Percentiles rank a stretch among this genome's conserved stretches.
These are phyloP conservation scores for Amphipyra tragopoginis DNA, from an alignment of 2,888 invertebrate species.

Conservation along the genomic window DNA sequence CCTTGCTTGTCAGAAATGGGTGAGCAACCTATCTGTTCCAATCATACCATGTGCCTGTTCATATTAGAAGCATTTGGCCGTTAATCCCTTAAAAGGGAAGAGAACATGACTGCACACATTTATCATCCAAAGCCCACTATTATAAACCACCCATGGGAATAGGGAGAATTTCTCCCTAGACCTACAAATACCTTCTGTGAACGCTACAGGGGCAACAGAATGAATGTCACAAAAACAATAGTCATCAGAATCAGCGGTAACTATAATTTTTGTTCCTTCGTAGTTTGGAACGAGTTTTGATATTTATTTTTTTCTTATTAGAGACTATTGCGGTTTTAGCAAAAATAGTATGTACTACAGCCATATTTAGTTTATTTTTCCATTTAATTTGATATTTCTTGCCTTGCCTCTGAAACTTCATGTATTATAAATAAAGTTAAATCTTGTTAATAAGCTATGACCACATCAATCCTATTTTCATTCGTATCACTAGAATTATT, in stretches of 20 bases:
- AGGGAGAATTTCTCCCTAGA: conserved; percentile 25
- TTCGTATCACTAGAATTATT: background rate
- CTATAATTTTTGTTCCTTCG: no score
- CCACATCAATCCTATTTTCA: background rate
- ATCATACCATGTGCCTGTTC: conserved; percentile 24
- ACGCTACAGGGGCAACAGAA: no score
- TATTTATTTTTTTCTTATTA: no score
- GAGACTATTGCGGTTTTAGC: no score
- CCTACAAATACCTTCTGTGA: conserved; percentile 14
- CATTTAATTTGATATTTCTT: no score
- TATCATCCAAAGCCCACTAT: conserved; percentile 23
- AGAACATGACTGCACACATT: conserved; percentile 39
- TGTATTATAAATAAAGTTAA: conserved; percentile 26
- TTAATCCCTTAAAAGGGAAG: conserved; percentile 33
- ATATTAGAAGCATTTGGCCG: conserved; percentile 17
- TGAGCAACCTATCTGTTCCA: conserved; percentile 27
- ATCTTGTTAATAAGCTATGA: background rate
- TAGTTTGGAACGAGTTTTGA: no score
- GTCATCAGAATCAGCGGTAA: no score
- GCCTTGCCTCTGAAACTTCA: no score
- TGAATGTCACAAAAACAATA: no score
- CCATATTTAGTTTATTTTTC: no score
- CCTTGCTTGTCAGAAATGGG: conserved; percentile 9
- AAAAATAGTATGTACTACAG: no score
- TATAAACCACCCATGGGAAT: conserved; percentile 24